Evolutionary conservation across 2,888 invertebrate genomes (phyloP), one percentile per base, ranked within the genome.

Genomic region (Melinopterus prodromus): DNA sequence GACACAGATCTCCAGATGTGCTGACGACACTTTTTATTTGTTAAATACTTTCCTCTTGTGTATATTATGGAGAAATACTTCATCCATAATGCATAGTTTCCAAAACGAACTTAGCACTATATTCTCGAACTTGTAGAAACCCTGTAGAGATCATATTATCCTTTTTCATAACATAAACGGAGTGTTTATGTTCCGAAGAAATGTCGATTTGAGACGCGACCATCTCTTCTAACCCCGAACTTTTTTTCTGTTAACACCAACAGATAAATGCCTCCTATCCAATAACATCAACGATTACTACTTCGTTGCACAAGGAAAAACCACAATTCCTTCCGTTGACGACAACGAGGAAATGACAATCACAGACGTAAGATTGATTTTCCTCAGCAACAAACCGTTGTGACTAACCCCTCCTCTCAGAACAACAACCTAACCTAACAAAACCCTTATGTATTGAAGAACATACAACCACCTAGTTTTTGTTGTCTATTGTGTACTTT

Each of bases 221-320:
- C 12, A 74, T 37, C 35, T 74, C 26, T 71, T 71, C 26, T 71
- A 71, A 16, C 5, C 35, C 75, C 81, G 77, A 76, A 81, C 70
- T 35, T 81, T 80, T n/a, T 81, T 80, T 80, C 83, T 82, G 71
- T 83, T 83, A 80, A 83, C 82, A 82, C 82, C 83, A 80, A 79
- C 85, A 98, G 98, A 94, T 0, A 93, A 91, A 89, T 95, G 97
- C 92, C 88, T 93, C 87, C 94, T 98, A 89, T 94, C 94, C 87
- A 93, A 97, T 90, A 94, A 98, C 93, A 94, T 98, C 92, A 92
- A 94, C 92, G 96, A 97, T 92, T 99, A 99, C 93, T 91, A 93
- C 93, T 98, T 95, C 94, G 96, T 98, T 89, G 92, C 98, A 87
- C 99, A 99, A 94, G 99, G 99, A 92, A 98, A 98, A 93, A 94